Base-by-base conservation (phyloP, 1,140 invertebrate genomes). In the Papilio polyxenes region DNA sequence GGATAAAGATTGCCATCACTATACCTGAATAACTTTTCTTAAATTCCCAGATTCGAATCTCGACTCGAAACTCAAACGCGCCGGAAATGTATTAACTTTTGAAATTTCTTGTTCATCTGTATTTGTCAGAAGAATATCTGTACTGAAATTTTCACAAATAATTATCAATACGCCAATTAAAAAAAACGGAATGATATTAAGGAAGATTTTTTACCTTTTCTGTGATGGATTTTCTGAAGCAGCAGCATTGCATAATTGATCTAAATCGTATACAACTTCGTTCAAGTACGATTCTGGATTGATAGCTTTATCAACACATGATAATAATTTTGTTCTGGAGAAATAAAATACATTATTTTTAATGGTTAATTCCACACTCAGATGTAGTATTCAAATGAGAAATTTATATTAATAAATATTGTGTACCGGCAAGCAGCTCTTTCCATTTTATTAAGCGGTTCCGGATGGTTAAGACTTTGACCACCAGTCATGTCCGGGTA, bases 31-130 rank as follows among this genome's bases (percentile, higher is more conserved):
- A 15, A 95, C 98, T 96, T 98, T 98, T 69, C 98, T 95, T 40
- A 99, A 95, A 95, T 99, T 99, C 49, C 98, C 98, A 88, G 97
- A 97, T 93, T 99, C 98, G 95, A 99, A 99, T 88, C 98, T 96
- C 8, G 98, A 98, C 90, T 98, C 98, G 93, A 99, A 99, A 76
- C 95, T 94, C 44, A 98, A 93, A 81, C 95, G 94, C 76, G 95
- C 95, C 1, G 91, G 91, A 78, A 95, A 94, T 17, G 84, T 90
- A 82, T 94, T 93, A 6, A 92, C 89, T 83, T 95, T 95, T 4
- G 95, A 95, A 37, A 96, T 89, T 85, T 95, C 95, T 83, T 95
- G 90, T 86, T 96, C 95, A 92, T 97, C 97, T 51, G 92, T 95
- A 86, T 97, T 97, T 17, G 83, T 89, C 1, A 96, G 89, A 48